Evolutionary conservation across 2,113 vertebrate species (phyloP).

Genomic region (Cranoglanis bouderius): DNA sequence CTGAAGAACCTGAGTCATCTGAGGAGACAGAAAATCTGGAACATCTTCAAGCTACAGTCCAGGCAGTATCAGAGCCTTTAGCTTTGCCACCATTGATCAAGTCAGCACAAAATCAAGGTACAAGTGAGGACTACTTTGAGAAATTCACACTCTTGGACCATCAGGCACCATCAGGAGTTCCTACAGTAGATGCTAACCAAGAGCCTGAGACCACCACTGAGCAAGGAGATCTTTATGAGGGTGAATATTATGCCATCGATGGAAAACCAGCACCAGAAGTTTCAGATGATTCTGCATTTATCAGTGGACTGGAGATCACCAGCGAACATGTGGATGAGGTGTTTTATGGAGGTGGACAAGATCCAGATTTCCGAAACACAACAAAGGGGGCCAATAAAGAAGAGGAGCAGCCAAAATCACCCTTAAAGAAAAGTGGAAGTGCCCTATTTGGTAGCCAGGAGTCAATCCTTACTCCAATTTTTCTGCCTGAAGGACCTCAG

Average conservation of each 20-base stretch:
- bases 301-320: slow-evolving; percentile 73
- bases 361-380: neutral
- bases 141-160: slow-evolving; percentile 84
- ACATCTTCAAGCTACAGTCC: neutral
- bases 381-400: slow-evolving; percentile 33
- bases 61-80: slow-evolving; percentile 56
- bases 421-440: slow-evolving; percentile 74
- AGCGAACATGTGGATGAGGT: slow-evolving; percentile 81
- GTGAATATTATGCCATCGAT: slow-evolving; percentile 17
- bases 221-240: slow-evolving; percentile 35
- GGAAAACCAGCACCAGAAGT: slow-evolving; percentile 50
- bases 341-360: slow-evolving; percentile 74
- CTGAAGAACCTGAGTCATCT: slow-evolving; percentile 37
- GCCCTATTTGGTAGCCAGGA: slow-evolving; percentile 82
- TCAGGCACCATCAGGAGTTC: slow-evolving; percentile 67
- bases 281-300: slow-evolving; percentile 51
- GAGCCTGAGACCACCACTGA: slow-evolving; percentile 41
- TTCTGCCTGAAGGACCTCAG: slow-evolving; percentile 78
- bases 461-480: slow-evolving; percentile 79
- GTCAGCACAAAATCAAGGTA: slow-evolving; percentile 34
- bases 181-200: slow-evolving; percentile 49
- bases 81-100: slow-evolving; percentile 57
- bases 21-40: neutral
- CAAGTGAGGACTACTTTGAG: slow-evolving; percentile 87
- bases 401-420: slow-evolving; percentile 37